Percentiles rank a stretch among this genome's conserved stretches.
Evolutionary conservation across 1,140 invertebrate species (phyloP).

Genomic region (Drosophila leontia): DNA sequence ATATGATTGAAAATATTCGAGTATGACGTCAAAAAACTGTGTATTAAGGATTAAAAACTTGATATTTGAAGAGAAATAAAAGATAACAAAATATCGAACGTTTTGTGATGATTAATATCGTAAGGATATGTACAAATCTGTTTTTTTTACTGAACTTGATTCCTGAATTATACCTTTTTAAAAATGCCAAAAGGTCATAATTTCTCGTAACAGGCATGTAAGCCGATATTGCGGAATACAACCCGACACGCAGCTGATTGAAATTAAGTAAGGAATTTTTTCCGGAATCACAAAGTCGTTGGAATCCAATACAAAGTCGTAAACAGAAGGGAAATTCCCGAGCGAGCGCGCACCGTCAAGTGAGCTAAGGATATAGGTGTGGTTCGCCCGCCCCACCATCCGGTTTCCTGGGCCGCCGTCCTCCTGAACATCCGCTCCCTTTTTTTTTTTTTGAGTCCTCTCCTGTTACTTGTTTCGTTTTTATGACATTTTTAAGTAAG

Average conservation of each 20-base stretch:
- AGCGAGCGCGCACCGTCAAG: slow-evolving; percentile 5
- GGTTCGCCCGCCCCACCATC: not conserved
- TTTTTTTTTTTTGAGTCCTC: slow-evolving; percentile 16
- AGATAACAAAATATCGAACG: not conserved
- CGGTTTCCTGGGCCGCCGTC: not conserved
- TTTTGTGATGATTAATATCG: not conserved
- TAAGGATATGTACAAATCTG: not conserved
- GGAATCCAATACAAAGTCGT: slow-evolving; percentile 38
- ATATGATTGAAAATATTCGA: no score
- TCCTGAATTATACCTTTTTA: not conserved
- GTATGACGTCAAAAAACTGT: not conserved
- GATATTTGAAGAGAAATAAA: not conserved
- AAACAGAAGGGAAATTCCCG: slow-evolving; percentile 28
- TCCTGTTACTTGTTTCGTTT: slow-evolving; percentile 60
- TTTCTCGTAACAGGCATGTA: not conserved
- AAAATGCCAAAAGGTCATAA: slow-evolving; percentile 9
- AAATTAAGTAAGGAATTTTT: slow-evolving; percentile 31
- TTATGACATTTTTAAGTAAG: slow-evolving; percentile 82
- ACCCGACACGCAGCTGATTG: slow-evolving; percentile 19
- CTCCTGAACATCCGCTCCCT: not conserved
- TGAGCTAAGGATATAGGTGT: slow-evolving; percentile 16
- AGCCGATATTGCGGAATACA: slow-evolving; percentile 6
- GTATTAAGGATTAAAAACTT: no score
- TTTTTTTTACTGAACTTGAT: not conserved
- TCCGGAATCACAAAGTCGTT: slow-evolving; percentile 36